phyloP scores from a whole-genome alignment of 64 coral and sea anemone genomes.

The Dendrophyllia cribrosa region DNA sequence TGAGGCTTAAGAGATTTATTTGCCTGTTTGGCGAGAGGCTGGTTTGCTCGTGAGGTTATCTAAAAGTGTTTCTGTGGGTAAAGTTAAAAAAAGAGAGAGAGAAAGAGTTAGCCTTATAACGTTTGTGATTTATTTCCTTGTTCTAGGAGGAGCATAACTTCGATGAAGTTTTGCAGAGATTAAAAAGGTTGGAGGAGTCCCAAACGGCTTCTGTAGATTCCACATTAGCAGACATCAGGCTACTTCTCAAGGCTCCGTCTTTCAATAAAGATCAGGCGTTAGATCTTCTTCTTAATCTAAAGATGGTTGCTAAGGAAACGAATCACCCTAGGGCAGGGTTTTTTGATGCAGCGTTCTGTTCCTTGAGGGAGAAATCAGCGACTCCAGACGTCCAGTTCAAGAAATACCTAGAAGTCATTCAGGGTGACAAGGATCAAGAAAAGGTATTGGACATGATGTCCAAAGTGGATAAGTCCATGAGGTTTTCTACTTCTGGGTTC shows the following conservation, averaged over 20 bases:
- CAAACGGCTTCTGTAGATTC: constrained; percentile 27
- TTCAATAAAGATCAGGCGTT: constrained; percentile 19
- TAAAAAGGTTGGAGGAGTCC: constrained; percentile 7
- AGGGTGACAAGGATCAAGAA: constrained; percentile 10
- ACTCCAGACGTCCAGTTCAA: constrained; percentile 9
- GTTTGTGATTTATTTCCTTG: too few relatives aligned
- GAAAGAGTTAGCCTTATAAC: too few relatives aligned
- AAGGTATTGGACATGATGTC: constrained; percentile 25
- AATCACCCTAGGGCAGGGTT: constrained; percentile 32
- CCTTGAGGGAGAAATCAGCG: constrained; percentile 1
- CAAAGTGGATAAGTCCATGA: constrained; percentile 23
- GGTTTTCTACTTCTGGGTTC: neutral
- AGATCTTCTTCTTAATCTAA: neutral
- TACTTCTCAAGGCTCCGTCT: neutral
- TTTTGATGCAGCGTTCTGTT: neutral
- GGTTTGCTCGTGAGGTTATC: too few relatives aligned
- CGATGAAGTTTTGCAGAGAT: neutral
- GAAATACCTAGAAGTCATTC: neutral
- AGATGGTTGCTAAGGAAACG: constrained; percentile 16
- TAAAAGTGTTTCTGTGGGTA: neutral
- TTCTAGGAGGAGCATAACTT: neutral
- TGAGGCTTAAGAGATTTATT: too few relatives aligned
- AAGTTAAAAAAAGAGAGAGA: too few relatives aligned
- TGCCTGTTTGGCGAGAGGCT: too few relatives aligned
- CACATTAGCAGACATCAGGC: neutral